Conservation (phyloP, 2,888 invertebrate species). For the Rhyacophila evoluta region DNA sequence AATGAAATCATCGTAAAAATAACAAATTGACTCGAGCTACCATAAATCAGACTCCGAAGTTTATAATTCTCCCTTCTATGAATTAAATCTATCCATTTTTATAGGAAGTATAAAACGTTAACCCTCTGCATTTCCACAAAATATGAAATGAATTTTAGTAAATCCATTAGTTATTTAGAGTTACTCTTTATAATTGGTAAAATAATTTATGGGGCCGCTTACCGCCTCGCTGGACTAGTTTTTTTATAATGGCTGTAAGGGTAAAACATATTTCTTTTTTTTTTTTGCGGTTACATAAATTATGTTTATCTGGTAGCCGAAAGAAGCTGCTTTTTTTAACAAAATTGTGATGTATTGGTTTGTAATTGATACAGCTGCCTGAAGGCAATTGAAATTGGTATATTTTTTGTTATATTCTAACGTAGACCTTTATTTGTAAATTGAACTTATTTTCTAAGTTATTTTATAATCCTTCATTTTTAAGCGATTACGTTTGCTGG, state of each 20-base stretch:
- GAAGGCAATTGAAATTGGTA: background rate
- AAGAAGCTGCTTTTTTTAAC: background rate
- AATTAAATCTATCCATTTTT: slow-evolving; percentile 33
- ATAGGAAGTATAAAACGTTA: background rate
- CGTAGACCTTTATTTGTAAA: too few relatives aligned
- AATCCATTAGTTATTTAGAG: slow-evolving; percentile 44
- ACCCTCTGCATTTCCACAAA: background rate
- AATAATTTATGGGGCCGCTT: slow-evolving; percentile 44
- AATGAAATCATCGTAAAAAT: slow-evolving; percentile 47
- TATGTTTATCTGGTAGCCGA: slow-evolving; percentile 11
- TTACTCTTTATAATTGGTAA: slow-evolving; percentile 46
- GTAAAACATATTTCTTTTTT: background rate
- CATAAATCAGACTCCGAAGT: slow-evolving; percentile 45
- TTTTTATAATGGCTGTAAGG: background rate
- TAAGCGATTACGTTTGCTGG: too few relatives aligned
- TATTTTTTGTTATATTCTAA: too few relatives aligned
- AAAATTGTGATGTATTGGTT: background rate
- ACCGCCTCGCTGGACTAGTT: background rate
- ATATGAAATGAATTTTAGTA: slow-evolving; percentile 37
- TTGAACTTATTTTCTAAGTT: too few relatives aligned
- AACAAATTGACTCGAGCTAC: slow-evolving; percentile 37
- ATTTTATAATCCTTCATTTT: too few relatives aligned
- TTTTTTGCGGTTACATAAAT: background rate
- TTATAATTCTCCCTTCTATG: slow-evolving; percentile 39
- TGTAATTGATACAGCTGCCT: background rate